Conservation (phyloP, 2,888 invertebrate species). For the Caenorhabditis sinica region DNA sequence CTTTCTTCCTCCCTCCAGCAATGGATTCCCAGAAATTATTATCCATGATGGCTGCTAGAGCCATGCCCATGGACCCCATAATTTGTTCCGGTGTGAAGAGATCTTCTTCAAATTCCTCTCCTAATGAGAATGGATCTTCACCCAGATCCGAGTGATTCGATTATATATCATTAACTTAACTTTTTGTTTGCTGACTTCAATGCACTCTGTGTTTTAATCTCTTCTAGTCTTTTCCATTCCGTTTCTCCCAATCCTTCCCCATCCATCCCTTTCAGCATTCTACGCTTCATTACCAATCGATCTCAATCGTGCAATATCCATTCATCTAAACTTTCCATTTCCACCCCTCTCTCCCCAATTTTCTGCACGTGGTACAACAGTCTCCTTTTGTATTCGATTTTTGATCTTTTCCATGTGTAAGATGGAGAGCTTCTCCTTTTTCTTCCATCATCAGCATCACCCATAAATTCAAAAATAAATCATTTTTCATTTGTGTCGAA, state of each 20-base stretch:
- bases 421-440: constrained; percentile 31
- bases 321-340: constrained; percentile 1
- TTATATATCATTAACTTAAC: constrained; percentile 13
- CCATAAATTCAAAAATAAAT: constrained; percentile 50
- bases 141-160: constrained; percentile 7
- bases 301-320: constrained; percentile 45
- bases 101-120: constrained; percentile 34
- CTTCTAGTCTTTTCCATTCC: constrained; percentile 41
- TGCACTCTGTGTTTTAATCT: constrained; percentile 6
- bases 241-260: constrained; percentile 5
- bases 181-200: not conserved
- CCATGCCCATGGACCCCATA: constrained; percentile 21
- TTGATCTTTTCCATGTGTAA: not conserved
- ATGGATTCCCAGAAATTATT: constrained; percentile 61
- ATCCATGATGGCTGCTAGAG: constrained; percentile 66
- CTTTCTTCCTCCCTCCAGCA: constrained; percentile 52
- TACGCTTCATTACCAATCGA: constrained; percentile 29
- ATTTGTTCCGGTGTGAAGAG: constrained; percentile 10
- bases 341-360: constrained; percentile 7
- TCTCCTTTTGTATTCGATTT: constrained; percentile 17
- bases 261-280: constrained; percentile 45
- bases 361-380: constrained; percentile 28
- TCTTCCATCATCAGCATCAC: constrained; percentile 27
- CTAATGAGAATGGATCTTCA: constrained; percentile 56
- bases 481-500: constrained; percentile 13